Percentiles rank a stretch among this genome's conserved stretches.
phyloP scores from a whole-genome alignment of 2,113 vertebrate species.

The Fulica atra region DNA sequence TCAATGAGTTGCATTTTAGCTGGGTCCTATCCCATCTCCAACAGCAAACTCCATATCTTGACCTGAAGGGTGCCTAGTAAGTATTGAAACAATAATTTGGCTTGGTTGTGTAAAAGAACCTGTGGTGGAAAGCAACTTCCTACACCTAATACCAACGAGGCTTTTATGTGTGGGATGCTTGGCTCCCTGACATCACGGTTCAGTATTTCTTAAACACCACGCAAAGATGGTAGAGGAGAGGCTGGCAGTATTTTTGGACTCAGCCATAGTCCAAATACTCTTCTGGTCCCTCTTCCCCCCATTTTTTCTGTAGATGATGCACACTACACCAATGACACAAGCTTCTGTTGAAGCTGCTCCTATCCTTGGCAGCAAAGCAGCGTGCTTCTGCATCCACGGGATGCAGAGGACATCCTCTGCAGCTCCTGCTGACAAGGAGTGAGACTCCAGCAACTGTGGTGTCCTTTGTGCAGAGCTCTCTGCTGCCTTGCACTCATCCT shows the following conservation, averaged over 20 bases:
- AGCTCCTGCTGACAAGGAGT: neutral
- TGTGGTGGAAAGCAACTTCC: neutral
- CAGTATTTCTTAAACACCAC: neutral
- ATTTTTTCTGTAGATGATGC: neutral
- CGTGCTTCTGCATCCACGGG: neutral
- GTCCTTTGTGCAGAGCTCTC: neutral
- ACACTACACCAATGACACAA: neutral
- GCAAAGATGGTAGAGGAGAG: neutral
- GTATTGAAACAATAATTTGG: neutral
- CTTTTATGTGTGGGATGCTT: neutral
- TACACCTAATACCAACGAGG: neutral
- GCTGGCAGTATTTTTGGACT: neutral
- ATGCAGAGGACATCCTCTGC: neutral
- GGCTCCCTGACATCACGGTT: neutral
- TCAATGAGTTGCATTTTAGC: neutral
- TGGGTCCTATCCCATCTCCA: neutral
- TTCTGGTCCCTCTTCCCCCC: neutral
- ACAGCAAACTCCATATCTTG: neutral
- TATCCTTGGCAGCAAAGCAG: neutral
- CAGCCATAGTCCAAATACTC: neutral
- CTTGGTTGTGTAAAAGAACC: neutral
- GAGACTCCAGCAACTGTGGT: accelerated
- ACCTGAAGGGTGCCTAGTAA: neutral
- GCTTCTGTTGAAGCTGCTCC: slow-evolving; percentile 16
- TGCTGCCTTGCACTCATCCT: neutral